Percentiles rank a stretch among this genome's conserved stretches.
Evolutionary conservation across 2,113 vertebrate species (phyloP).

Genomic region (Anas platyrhynchos): DNA sequence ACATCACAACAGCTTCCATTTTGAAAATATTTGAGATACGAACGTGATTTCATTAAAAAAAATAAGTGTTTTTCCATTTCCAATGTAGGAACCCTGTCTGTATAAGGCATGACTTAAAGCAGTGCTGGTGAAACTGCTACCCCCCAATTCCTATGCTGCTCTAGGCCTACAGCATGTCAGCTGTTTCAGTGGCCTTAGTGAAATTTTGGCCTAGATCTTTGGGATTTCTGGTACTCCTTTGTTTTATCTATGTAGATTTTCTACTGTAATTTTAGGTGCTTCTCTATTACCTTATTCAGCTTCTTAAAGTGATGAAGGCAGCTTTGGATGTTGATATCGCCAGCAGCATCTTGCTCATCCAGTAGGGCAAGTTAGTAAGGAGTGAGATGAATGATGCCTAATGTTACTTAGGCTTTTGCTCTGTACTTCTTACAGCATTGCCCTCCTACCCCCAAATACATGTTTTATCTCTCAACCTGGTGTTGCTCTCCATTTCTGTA

Average conservation of each 20-base stretch:
- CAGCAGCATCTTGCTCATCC: background rate
- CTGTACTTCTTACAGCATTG: background rate
- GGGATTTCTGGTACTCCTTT: background rate
- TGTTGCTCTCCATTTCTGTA: background rate
- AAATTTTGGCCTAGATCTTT: background rate
- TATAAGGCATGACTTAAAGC: background rate
- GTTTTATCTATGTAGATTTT: background rate
- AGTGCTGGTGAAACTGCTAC: background rate
- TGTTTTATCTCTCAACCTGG: background rate
- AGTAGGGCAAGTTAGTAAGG: background rate
- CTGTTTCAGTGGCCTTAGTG: background rate
- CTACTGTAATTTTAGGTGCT: background rate
- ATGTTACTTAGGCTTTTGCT: background rate
- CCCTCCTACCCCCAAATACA: background rate
- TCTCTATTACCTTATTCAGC: background rate
- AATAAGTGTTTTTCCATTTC: background rate
- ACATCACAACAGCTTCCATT: background rate
- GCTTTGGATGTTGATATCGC: background rate
- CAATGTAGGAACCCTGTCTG: background rate
- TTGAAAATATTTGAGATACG: background rate
- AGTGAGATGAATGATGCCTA: background rate
- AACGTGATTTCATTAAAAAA: background rate
- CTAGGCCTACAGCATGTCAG: background rate
- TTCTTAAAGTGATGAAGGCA: background rate
- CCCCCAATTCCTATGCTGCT: fast-evolving